Conservation (phyloP, 2,113 vertebrate genomes). For the Aepyceros melampus region DNA sequence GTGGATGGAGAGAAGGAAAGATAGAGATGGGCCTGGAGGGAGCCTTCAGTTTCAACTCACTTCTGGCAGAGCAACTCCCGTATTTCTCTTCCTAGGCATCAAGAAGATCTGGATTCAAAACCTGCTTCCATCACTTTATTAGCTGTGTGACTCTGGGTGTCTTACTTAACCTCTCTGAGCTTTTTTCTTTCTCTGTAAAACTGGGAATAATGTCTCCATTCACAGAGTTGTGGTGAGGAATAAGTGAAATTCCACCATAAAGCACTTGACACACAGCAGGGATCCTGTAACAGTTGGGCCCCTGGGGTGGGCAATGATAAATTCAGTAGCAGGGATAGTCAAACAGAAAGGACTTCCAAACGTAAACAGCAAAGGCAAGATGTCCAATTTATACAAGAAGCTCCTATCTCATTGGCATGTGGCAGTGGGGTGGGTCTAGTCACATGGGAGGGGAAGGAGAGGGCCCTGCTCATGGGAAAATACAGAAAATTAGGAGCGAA, state of each 20-base stretch:
- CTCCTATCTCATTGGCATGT: neutral
- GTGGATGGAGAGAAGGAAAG: neutral
- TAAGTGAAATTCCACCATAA: neutral
- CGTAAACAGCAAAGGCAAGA: neutral
- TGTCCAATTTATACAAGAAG: neutral
- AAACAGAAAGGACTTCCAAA: neutral
- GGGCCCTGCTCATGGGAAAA: constrained; percentile 1
- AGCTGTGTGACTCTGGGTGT: neutral
- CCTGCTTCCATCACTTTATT: neutral
- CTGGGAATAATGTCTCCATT: neutral
- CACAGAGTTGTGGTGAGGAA: neutral
- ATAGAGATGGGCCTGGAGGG: neutral
- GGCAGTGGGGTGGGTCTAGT: neutral
- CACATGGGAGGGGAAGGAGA: neutral
- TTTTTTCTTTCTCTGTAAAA: constrained; percentile 16
- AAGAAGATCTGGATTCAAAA: neutral
- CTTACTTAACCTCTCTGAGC: neutral
- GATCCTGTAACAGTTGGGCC: neutral
- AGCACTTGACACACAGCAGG: neutral
- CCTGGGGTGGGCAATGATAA: neutral
- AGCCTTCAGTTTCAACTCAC: neutral
- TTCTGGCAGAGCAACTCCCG: neutral
- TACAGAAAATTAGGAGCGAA: constrained; percentile 22
- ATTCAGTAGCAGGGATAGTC: neutral
- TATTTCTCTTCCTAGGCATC: neutral